A percentile compares a stretch with the other conserved stretches of the same genome.
phyloP scores from a whole-genome alignment of 2,888 invertebrate genomes.

The Agonopterix arenella region DNA sequence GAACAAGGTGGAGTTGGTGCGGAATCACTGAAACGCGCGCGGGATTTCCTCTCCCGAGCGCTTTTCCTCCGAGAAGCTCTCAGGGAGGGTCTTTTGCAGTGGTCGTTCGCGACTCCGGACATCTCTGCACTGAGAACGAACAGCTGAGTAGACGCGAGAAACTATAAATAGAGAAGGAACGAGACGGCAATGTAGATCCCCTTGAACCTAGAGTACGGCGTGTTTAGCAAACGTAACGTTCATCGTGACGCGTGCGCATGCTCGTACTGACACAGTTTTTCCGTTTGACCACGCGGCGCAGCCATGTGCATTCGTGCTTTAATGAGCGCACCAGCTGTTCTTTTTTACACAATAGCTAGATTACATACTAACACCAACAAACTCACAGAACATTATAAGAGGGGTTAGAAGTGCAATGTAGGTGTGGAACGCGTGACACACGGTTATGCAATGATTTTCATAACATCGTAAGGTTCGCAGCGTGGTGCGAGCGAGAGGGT shows the following conservation, averaged over 20 bases:
- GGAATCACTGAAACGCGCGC: conserved; percentile 13
- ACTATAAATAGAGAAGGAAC: conserved; percentile 72
- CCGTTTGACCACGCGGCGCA: conserved; percentile 62
- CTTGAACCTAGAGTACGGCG: conserved; percentile 68
- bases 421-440: too few species aligned
- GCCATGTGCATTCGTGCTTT: conserved; percentile 57
- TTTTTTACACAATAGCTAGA: conserved; percentile 6
- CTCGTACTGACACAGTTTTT: conserved; percentile 70
- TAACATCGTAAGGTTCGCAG: too few species aligned
- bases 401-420: too few species aligned
- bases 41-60: conserved; percentile 25
- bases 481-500: too few species aligned
- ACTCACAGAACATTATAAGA: too few species aligned
- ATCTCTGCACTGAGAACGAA: conserved; percentile 70
- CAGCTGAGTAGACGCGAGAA: conserved; percentile 64
- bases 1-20: conserved; percentile 15
- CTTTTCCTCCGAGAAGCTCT: conserved; percentile 36
- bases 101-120: conserved; percentile 67
- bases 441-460: too few species aligned
- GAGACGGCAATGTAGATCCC: conserved; percentile 70
- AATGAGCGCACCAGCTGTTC: conserved; percentile 48
- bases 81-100: conserved; percentile 42
- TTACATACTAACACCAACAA: too few species aligned
- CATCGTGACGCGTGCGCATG: conserved; percentile 57
- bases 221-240: conserved; percentile 49